Base-by-base conservation (phyloP, 2,113 vertebrate genomes). In the Melanerpes aurifrons region DNA sequence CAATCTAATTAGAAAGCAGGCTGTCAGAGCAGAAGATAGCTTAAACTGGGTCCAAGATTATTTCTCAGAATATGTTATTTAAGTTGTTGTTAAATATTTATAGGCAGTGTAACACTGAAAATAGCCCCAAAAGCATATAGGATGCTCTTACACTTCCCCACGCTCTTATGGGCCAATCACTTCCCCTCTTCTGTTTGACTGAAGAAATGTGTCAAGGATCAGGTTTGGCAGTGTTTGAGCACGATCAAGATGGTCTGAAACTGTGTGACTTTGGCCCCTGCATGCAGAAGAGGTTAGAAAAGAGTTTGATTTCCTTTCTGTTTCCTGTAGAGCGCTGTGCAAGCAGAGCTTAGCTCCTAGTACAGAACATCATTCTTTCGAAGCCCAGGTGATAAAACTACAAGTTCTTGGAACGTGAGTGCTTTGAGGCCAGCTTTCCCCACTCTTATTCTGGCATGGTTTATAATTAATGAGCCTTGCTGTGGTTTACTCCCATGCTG, bases 41-140 rank as follows among this genome's bases (percentile, higher is more conserved):
- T 93, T 91, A 90, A 85, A 94, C 28, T 80, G 21, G 3, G 37
- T 81, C 69, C 69, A 91, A 74, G 85, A 88, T 78, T 86, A 48
- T 86, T 82, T 91, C 62, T 93, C 40, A 71, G 57, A 91, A 86
- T 86, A 53, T 63, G 68, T 70, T 89, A 79, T 92, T 94, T 94
- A 80, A 70, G 68, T 72, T 90, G 57, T 76, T 89, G 22, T 82
- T 91, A 95, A 91, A 94, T 93, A 95, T 95, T 94, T 93, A 88
- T 93, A 75, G 48, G 69, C 43, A 84, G 25, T 26, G 18, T 83
- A 93, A 85, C 7, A 4, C 48, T 56, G 61, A 95, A 92, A 95
- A 94, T 86, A 80, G 47, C 56, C 64, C 40, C 68, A 28, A 76
- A 89, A 71, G 54, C 79, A 92, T 92, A 69, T 22, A 87, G 59